phyloP scores from a whole-genome alignment of 64 coral and sea anemone species.

The Hydrozoanthus tunicans region DNA sequence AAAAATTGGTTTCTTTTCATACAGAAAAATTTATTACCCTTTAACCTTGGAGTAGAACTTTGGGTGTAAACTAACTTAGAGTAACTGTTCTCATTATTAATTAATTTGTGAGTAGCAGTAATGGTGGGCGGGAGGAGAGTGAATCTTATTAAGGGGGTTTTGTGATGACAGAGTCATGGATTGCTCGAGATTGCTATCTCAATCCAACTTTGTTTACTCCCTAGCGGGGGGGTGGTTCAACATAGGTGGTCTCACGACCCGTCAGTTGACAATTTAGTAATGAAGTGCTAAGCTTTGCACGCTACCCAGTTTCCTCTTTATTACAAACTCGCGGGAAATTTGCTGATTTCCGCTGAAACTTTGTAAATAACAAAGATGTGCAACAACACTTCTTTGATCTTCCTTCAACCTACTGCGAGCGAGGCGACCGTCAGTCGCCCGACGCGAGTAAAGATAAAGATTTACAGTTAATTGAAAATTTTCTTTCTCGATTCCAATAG shows the following conservation, averaged over 20 bases:
- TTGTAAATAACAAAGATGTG: conserved; percentile 63
- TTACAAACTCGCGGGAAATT: conserved; percentile 74
- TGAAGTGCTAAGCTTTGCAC: conserved; percentile 69
- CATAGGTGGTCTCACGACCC: conserved; percentile 64
- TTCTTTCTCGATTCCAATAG: neutral
- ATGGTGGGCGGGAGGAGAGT: conserved; percentile 64
- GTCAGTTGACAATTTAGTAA: conserved; percentile 80
- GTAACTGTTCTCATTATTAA: conserved; percentile 52
- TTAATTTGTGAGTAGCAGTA: conserved; percentile 51
- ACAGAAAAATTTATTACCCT: neutral
- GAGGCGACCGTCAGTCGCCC: neutral
- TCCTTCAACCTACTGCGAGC: neutral
- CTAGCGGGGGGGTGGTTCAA: conserved; percentile 60
- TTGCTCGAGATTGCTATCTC: conserved; percentile 75
- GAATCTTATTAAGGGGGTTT: conserved; percentile 73
- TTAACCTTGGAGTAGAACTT: neutral
- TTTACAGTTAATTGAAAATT: conserved; percentile 19
- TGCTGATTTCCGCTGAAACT: conserved; percentile 79
- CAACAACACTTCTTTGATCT: neutral
- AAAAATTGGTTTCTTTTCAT: neutral
- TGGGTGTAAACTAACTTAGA: conserved; percentile 21
- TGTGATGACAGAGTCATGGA: conserved; percentile 71
- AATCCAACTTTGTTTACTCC: conserved; percentile 66
- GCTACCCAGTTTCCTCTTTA: conserved; percentile 52
- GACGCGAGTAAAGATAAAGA: neutral